These are phyloP conservation scores for Seira musarum DNA, from an alignment of 2,888 invertebrate species.

Conservation along the genomic window DNA sequence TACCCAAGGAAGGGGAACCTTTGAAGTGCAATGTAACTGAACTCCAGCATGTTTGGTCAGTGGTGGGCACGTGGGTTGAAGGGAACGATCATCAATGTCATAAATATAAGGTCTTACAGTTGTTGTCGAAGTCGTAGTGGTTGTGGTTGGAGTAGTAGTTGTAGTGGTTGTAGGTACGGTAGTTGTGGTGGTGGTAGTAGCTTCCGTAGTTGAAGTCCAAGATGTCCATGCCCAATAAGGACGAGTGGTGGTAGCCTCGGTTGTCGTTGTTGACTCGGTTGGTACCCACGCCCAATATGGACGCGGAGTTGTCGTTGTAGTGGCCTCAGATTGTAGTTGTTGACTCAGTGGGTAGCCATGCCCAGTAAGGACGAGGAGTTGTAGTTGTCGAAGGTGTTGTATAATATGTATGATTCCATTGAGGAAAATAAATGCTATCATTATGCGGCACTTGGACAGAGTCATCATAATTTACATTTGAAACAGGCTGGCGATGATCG, in stretches of 20 bases:
- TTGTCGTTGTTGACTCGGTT: background rate
- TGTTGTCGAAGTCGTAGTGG: conserved; percentile 21
- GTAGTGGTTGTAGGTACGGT: background rate
- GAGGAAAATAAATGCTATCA: too few species aligned
- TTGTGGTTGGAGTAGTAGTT: background rate
- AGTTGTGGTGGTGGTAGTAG: background rate
- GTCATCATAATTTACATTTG: too few species aligned
- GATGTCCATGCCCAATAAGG: background rate
- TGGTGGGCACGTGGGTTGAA: conserved; percentile 32
- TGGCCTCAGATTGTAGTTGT: background rate
- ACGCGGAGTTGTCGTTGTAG: background rate
- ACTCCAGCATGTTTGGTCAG: conserved; percentile 36
- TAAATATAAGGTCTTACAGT: background rate
- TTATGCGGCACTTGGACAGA: too few species aligned
- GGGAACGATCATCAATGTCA: background rate
- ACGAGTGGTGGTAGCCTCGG: background rate
- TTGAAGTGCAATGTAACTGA: conserved; percentile 52
- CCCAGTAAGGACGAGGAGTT: background rate
- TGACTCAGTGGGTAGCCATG: background rate
- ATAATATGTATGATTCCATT: too few species aligned
- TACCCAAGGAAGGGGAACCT: conserved; percentile 31
- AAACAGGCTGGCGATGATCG: background rate
- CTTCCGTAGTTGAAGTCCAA: background rate
- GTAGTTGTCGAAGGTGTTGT: background rate
- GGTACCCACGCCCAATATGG: background rate